Percentiles rank a stretch among this genome's conserved stretches.
These are phyloP conservation scores for Branchinecta lynchi DNA, from an alignment of 1,140 invertebrate genomes.

Conservation along the genomic window DNA sequence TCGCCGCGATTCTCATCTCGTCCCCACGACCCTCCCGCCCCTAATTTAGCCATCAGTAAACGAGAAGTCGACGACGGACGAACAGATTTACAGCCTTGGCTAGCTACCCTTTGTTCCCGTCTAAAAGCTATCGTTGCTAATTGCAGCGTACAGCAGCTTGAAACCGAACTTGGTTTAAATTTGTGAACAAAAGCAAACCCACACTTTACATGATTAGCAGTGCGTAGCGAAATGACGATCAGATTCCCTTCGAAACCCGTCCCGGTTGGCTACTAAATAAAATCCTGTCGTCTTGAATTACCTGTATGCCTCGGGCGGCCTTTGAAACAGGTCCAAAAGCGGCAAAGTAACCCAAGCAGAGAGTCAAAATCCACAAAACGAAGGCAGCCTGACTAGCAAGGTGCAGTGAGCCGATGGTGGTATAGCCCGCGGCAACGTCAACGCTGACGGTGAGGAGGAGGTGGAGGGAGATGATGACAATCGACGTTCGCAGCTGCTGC, in stretches of 20 bases:
- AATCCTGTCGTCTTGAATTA: neutral
- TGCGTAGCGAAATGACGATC: neutral
- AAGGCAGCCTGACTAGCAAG: conserved; percentile 38
- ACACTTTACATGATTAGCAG: neutral
- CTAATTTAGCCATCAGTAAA: no score
- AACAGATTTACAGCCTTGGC: no score
- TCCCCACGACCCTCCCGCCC: no score
- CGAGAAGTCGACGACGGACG: no score
- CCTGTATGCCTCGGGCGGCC: conserved; percentile 31
- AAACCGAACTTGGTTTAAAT: neutral
- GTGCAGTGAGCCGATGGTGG: conserved; percentile 34
- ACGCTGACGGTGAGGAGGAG: conserved; percentile 56
- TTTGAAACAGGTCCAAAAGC: conserved; percentile 44
- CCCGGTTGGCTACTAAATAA: neutral
- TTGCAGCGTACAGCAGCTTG: neutral
- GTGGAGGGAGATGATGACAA: conserved; percentile 40
- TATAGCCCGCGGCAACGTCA: conserved; percentile 47
- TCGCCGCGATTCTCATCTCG: no score
- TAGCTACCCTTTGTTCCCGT: no score
- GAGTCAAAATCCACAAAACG: conserved; percentile 51
- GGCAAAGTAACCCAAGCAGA: conserved; percentile 68
- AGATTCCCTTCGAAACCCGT: neutral
- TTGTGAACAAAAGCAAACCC: neutral
- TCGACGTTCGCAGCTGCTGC: neutral
- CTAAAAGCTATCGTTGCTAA: no score